Conservation (phyloP, 2,113 vertebrate genomes). For the Otis tarda region DNA sequence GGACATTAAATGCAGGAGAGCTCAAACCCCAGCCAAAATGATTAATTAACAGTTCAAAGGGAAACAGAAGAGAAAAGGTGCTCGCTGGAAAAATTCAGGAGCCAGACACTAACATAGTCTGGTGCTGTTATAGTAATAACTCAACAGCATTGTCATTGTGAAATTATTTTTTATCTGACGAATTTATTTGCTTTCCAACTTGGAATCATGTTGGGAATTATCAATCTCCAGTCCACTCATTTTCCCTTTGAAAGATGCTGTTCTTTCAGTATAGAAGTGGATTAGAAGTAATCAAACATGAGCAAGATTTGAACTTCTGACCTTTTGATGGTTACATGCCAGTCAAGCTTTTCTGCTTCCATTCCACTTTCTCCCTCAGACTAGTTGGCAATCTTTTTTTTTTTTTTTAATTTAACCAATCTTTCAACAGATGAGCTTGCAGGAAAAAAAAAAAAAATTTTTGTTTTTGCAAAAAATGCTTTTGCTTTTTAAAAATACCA, state of each 20-base stretch:
- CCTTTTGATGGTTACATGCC: not conserved
- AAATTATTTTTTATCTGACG: conserved; percentile 13
- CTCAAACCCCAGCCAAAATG: not conserved
- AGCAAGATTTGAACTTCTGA: conserved; percentile 29
- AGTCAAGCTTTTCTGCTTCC: not conserved
- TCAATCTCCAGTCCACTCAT: not conserved
- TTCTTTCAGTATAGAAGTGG: not conserved
- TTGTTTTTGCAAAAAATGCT: no score
- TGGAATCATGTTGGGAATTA: conserved; percentile 16
- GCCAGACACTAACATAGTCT: not conserved
- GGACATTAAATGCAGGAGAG: not conserved
- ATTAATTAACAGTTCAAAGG: not conserved
- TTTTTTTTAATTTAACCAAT: not conserved
- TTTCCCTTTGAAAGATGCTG: not conserved
- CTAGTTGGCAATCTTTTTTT: not conserved
- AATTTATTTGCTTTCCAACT: conserved; percentile 28
- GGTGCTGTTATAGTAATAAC: not conserved
- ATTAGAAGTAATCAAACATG: conserved; percentile 16
- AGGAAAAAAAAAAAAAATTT: not conserved
- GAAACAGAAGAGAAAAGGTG: not conserved
- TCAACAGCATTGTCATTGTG: not conserved
- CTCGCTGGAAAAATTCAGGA: not conserved
- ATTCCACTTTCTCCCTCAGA: not conserved
- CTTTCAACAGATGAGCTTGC: conserved; percentile 19
- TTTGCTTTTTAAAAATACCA: conserved; percentile 36